Percentiles rank a stretch among this genome's conserved stretches.
phyloP scores from a whole-genome alignment of 2,888 invertebrate species.

The Torymus tubicola region DNA sequence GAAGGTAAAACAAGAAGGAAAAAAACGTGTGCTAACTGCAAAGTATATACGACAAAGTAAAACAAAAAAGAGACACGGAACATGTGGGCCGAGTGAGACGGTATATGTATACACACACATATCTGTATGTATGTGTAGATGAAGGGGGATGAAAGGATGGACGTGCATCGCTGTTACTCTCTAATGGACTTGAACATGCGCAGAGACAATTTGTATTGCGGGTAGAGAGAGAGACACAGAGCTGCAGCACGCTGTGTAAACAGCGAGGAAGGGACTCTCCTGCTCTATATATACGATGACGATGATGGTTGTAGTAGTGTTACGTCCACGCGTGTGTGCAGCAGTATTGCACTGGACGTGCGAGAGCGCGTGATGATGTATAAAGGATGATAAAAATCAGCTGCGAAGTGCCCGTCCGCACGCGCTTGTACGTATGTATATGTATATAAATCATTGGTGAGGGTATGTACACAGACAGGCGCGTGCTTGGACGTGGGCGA shows the following conservation, averaged over 20 bases:
- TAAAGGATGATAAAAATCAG: too few species aligned
- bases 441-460: conserved; percentile 33
- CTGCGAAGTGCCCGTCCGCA: too few species aligned
- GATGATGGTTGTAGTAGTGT: background rate
- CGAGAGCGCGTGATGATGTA: too few species aligned
- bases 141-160: background rate
- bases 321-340: too few species aligned
- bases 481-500: background rate
- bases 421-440: background rate
- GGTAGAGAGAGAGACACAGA: conserved; percentile 3
- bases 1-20: background rate
- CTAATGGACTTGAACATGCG: conserved; percentile 53
- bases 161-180: background rate
- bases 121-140: conserved; percentile 1
- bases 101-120: background rate
- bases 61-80: conserved; percentile 6
- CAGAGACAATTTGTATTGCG: conserved; percentile 49
- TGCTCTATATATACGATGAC: too few species aligned
- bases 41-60: conserved; percentile 13
- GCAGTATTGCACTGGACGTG: too few species aligned
- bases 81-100: conserved; percentile 3
- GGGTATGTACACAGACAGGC: background rate
- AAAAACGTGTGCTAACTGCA: conserved; percentile 29
- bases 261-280: background rate
- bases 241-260: conserved; percentile 32